Evolutionary conservation across 2,113 vertebrate species (phyloP).

Genomic region (Hystrix cristata): DNA sequence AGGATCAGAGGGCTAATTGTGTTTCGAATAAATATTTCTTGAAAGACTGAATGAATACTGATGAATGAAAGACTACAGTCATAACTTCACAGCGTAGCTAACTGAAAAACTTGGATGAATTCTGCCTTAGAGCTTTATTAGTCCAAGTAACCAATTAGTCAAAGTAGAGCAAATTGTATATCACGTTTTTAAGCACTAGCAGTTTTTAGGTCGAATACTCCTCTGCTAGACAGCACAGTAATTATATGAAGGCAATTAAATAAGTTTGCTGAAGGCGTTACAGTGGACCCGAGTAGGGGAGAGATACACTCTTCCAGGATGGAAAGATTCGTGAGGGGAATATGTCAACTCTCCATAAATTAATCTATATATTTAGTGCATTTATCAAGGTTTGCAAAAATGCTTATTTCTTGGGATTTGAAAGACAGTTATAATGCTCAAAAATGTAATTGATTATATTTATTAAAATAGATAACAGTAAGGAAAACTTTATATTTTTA

Average conservation of each 20-base stretch:
- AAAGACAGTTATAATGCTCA: not conserved
- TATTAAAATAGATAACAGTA: not conserved
- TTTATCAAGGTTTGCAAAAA: conserved; percentile 24
- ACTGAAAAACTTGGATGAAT: not conserved
- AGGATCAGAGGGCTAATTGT: not conserved
- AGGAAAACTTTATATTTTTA: not conserved
- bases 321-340: not conserved
- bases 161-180: not conserved
- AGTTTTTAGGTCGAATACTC: not conserved
- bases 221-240: not conserved
- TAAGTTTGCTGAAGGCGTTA: not conserved
- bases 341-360: not conserved
- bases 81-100: not conserved
- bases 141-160: not conserved
- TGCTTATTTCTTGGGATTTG: not conserved
- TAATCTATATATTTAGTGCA: conserved; percentile 3
- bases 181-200: not conserved
- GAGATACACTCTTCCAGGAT: not conserved
- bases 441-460: not conserved
- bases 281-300: not conserved
- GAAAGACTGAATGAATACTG: not conserved
- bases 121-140: not conserved
- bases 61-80: not conserved
- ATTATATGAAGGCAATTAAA: conserved; percentile 1
- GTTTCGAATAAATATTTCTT: not conserved